Base-by-base conservation (phyloP, 2,888 invertebrate species). In the Dione juno region DNA sequence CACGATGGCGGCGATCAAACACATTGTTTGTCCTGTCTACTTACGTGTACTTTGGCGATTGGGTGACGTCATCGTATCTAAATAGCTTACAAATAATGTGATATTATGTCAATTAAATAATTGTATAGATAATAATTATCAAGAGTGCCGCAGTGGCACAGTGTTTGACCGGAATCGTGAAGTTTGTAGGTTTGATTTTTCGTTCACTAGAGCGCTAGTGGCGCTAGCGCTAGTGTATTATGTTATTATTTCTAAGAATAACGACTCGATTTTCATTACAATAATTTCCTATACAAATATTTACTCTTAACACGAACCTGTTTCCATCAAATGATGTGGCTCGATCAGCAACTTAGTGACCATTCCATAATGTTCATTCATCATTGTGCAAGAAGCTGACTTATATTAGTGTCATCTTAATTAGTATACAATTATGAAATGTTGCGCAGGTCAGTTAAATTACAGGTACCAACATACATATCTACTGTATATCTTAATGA, bases 21-120 rank as follows among this genome's bases (percentile, higher is more conserved):
- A 13, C 52, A 61, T 69, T 69, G 54, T 74, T 70, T 75, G 69
- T 69, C 71, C 70, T 67, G 63, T 68, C 16, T 35, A 64, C 58
- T 59, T 40, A 66, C 67, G 71, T 74, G 61, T 58, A 65, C 59
- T 67, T 70, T 67, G 14, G 35, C 37, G 48, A 53, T 57, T 57
- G 35, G 59, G 7, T 70, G 65, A 70, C 59, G 59, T 70, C 58
- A 70, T 40, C 45, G 11, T 41, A 37, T 3, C 0, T 21, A 45
- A 57, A 54, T 54, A 54, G n/a, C 10, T n/a, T 13, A 50, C 19
- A 19, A 37, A 40, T 37, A 40, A 35, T 64, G 13, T 50, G 19
- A 48, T 50, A 9, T 50, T 64, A 35, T 1, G 19, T 50, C 37
- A 19, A 19, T 35, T 16, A 7, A 50, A 45, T 63, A 63, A 63